Base-by-base conservation (phyloP, 2,888 invertebrate genomes). In the Ptilodon capucinus region DNA sequence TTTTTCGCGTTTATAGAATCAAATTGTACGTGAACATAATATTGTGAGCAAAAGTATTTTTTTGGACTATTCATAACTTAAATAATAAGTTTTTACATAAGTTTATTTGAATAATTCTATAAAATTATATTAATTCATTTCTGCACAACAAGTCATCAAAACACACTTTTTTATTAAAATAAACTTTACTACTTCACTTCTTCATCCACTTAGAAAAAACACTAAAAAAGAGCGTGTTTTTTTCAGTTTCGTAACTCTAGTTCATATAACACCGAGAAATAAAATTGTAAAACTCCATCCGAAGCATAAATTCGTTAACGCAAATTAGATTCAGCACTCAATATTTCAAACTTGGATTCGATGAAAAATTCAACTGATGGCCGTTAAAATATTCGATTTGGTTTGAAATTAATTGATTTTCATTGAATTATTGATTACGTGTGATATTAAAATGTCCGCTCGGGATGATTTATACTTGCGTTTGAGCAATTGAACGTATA, bases 321-420 rank as follows among this genome's bases (percentile, higher is more conserved):
- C 40, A 69, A 77, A 77, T 78, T 70, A 68, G 54, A 75, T 75
- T 76, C 61, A 57, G 61, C 67, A 57, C 64, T 76, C 69, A 72
- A 78, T 75, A 74, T 75, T 74, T 68, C 59, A 71, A 76, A 74
- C 57, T 71, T 68, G 60, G 60, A 72, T 76, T 68, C 57, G 59
- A 76, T 70, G 64, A 66, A 67, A 73, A 72, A 71, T 74, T 70
- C 68, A 68, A 65, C 54, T 56, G 54, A 49, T 60, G 34, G 54
- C 54, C 42, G 50, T 53, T 70, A 69, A 67, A 73, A 68, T 65
- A 50, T 63, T 61, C 54, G 50, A 50, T 42, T 57, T 54, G 57
- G 60, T 52, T 54, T 48, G 48, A 63, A 48, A 71, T 70, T 66
- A 71, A 72, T 71, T 61, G 60, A 63, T 45, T 57, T 65, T 60